Conservation (phyloP, 2,888 invertebrate species). For the Mayetiola destructor region DNA sequence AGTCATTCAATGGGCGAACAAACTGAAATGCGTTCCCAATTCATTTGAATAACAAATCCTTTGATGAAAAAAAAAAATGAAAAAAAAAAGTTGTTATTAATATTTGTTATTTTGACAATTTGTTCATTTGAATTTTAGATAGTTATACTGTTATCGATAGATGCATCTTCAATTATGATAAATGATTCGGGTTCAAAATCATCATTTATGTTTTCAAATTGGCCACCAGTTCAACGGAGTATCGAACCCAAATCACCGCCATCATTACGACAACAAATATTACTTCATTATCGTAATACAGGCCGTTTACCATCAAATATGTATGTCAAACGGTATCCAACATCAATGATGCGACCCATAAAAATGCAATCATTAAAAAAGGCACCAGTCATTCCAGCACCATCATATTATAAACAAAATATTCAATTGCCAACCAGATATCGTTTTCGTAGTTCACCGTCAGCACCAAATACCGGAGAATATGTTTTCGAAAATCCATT, state of each 20-base stretch:
- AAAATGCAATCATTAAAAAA: not conserved
- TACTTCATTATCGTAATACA: not conserved
- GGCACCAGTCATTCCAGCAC: not conserved
- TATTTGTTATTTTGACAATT: not conserved
- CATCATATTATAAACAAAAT: not conserved
- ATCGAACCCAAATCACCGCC: not conserved
- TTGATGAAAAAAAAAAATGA: too few species aligned
- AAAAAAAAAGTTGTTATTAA: not conserved
- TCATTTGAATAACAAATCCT: too few species aligned
- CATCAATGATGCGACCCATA: slow-evolving; percentile 1
- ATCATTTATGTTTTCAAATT: not conserved
- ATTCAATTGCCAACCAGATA: not conserved
- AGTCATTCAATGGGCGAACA: too few species aligned
- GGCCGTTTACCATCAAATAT: not conserved
- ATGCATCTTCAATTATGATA: not conserved
- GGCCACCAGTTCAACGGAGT: not conserved
- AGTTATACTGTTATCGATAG: not conserved
- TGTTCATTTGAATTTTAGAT: not conserved
- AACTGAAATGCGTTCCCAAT: too few species aligned
- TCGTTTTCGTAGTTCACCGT: not conserved
- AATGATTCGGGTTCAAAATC: not conserved
- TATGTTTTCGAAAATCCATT: slow-evolving; percentile 30
- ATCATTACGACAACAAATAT: not conserved
- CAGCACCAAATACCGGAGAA: slow-evolving; percentile 22
- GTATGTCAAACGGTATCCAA: not conserved